Evolutionary conservation across 2,888 invertebrate species (phyloP), one percentile per base, ranked within the genome.

Genomic region (Aphodius granarius): DNA sequence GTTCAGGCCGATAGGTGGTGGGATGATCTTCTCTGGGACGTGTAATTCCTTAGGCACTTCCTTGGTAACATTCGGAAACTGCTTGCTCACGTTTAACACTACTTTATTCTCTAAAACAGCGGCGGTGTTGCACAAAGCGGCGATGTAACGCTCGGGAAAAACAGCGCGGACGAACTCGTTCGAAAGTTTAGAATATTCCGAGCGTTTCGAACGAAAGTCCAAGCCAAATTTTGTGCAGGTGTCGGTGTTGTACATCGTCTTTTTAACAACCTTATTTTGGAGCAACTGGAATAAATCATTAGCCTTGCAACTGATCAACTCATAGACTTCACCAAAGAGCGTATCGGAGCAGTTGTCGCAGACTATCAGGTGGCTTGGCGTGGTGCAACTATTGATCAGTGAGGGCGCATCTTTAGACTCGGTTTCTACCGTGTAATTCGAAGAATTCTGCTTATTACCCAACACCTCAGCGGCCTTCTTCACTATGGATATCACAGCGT

Each of bases 401-500:
- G 86, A 86, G 86, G 86, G 85, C 83, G 81, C 87, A 86, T 79
- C 65, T 82, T 89, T 88, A 1, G 43, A 43, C 80, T 86, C 86
- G 84, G 88, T 87, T 80, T 87, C 88, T 76, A 89, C 89, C 76
- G 90, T 90, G 82, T 91, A 90, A 85, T 91, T 92, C 79, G 89
- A 90, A 82, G 89, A 88, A 87, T 92, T 91, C 13, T 92, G 91
- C 84, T 89, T 89, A 77, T 95, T 95, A 0, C 93, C 94, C 80
- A 97, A 89, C 63, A 93, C 95, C 87, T 94, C 93, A 5, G 96
- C 95, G 0, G 96, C 97, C 87, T 96, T 96, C 85, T 96, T 96
- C 74, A 97, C 95, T 80, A 98, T 95, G 70, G 94, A 95, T 85
- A 97, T 92, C 66, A 97, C 97, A 0, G 95, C 97, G 85, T 97